Evolutionary conservation across 2,113 vertebrate genomes (phyloP).

Genomic region (Strix aluco): DNA sequence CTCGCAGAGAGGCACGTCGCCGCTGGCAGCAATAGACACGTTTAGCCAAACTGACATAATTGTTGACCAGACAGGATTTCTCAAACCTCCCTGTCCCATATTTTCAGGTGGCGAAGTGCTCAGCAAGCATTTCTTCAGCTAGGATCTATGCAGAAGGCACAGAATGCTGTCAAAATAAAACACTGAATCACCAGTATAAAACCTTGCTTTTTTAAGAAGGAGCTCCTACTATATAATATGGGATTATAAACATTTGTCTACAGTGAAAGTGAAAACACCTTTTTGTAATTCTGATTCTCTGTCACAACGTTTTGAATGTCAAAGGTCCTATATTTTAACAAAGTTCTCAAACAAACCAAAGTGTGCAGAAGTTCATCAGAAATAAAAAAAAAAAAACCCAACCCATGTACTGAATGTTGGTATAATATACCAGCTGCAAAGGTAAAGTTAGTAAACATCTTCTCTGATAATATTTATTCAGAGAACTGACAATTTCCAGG

Average conservation of each 20-base stretch:
- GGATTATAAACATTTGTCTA: not conserved
- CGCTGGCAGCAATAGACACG: rapidly evolving
- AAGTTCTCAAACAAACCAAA: not conserved
- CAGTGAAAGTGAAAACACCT: not conserved
- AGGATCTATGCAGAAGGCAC: not conserved
- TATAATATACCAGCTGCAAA: not conserved
- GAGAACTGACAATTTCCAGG: not conserved
- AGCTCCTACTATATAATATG: not conserved
- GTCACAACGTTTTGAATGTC: not conserved
- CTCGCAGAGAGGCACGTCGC: rapidly evolving
- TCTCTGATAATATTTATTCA: not conserved
- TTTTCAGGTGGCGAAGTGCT: not conserved
- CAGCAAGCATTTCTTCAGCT: not conserved
- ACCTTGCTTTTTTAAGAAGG: not conserved
- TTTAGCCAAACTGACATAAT: not conserved
- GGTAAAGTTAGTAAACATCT: not conserved
- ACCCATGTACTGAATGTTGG: not conserved
- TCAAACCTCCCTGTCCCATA: not conserved
- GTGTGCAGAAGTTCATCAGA: not conserved
- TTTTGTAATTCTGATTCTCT: not conserved
- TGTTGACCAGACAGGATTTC: not conserved
- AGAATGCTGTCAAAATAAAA: not conserved
- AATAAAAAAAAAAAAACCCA: not conserved
- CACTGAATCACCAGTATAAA: not conserved
- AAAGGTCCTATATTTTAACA: not conserved